Evolutionary conservation across 2,888 invertebrate genomes (phyloP).

Genomic region (Atrina japonica): DNA sequence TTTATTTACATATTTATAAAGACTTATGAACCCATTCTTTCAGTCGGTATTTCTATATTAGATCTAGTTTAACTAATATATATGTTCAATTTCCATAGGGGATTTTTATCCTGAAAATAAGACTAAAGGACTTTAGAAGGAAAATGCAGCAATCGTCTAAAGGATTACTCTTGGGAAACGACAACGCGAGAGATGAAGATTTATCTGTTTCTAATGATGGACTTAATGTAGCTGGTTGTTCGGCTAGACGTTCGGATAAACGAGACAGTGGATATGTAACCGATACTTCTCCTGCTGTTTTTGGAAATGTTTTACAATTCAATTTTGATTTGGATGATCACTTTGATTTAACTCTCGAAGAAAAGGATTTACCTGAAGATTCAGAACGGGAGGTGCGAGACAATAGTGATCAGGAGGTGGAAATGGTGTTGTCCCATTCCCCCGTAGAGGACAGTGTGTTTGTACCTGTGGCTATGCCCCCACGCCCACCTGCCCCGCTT

Average conservation of each 20-base stretch:
- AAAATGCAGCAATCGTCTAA: slow-evolving; percentile 40
- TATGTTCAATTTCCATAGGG: too few species aligned
- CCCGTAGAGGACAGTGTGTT: slow-evolving; percentile 2
- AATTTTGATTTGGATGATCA: slow-evolving; percentile 56
- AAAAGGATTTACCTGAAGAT: slow-evolving; percentile 41
- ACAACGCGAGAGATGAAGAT: slow-evolving; percentile 16
- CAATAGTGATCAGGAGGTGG: slow-evolving; percentile 56
- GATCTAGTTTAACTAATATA: too few species aligned
- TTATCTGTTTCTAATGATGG: slow-evolving; percentile 26
- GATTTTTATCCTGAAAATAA: too few species aligned
- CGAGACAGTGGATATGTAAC: slow-evolving; percentile 74
- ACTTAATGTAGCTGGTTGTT: not conserved
- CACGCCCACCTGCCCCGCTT: slow-evolving; percentile 36
- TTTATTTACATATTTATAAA: too few species aligned
- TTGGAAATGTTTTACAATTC: slow-evolving; percentile 53
- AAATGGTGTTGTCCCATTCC: slow-evolving; percentile 46
- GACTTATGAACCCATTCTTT: too few species aligned
- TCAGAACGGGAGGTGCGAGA: slow-evolving; percentile 20
- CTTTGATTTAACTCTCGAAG: slow-evolving; percentile 25
- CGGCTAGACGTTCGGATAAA: slow-evolving; percentile 39
- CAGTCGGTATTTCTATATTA: too few species aligned
- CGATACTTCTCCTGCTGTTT: slow-evolving; percentile 67
- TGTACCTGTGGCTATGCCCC: slow-evolving; percentile 18
- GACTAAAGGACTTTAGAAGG: too few species aligned
- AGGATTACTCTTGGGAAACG: slow-evolving; percentile 21